Evolutionary conservation across 2,797 vertebrate genomes (phyloP), one percentile per base, ranked within the genome.

Genomic region (Acipenser oxyrinchus): DNA sequence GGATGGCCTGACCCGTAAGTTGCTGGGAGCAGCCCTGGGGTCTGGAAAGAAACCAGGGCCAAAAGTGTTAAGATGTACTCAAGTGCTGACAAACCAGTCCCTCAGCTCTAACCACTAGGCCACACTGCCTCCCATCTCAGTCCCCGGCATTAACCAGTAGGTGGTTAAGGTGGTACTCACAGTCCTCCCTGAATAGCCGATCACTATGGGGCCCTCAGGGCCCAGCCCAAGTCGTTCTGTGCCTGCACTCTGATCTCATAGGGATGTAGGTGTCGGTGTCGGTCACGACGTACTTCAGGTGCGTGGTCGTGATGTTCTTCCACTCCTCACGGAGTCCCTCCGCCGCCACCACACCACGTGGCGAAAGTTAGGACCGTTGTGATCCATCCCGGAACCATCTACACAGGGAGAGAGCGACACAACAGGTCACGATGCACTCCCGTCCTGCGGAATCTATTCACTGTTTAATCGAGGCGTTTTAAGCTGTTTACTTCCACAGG

Each of bases 241-340:
- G 94, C 93, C 85, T 95, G 94, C 74, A 99, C 89, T 78, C 91
- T 93, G 81, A 99, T 91, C 82, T 99, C 94, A 4, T 96, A 99
- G 72, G 93, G 6, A 93, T 88, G 1, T 93, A 99, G 74, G 93
- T 91, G 2, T 92, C 90, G 0, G 94, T 96, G 78, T 91, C 82
- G 12, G 82, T 84, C 50, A 99, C 82, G 0, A 93, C 78, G 0
- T 95, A 86, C 75, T 89, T 90, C 0, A 87, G 67, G 0, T 58
- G 66, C 62, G 73, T 79, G 2, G 94, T 93, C 0, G 93, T 96
- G 74, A 86, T 78, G 0, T 93, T 94, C 74, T 71, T 81, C 97
- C 97, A 99, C 4, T 90, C 85, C 8, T 93, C 91, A 0, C 81
- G 86, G 79, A 71, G 6, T 95, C 92, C 65, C 89, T 90, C 57